Base-by-base conservation (phyloP, 1,140 invertebrate genomes). In the Tigriopus japonicus region DNA sequence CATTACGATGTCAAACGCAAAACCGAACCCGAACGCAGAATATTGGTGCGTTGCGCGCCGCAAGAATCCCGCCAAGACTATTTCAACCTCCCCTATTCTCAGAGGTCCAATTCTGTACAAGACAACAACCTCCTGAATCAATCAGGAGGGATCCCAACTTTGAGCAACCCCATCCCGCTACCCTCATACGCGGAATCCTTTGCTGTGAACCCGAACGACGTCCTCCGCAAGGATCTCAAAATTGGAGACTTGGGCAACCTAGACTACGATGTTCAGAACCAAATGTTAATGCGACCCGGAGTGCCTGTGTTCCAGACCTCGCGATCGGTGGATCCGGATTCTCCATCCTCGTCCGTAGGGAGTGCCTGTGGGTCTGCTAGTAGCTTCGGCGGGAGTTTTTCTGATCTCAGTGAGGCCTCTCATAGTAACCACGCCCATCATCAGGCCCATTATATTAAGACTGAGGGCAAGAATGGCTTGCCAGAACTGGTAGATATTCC, bases 191-290 rank as follows among this genome's bases (percentile, higher is more conserved):
- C 14, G 35, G 55, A 58, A 23, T 17, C 40, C 13, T 58, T 58
- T 42, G 55, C 55, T 13, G 55, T 58, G 3, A 41, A 58, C 55
- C 55, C 55, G 17, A 58, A 58, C 42, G 55, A 58, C 35, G 41
- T 58, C 55, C 55, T 58, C 17, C 24, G 40, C 21, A 58, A 58
- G 55, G 28, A 41, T 14, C 15, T 24, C 24, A 15, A 15, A 6
- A 54, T 19, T 24, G 14, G 15, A 19, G 24, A 28, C 23, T 17
- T 19, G 15, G 14, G 14, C 6, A 54, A 54, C 24, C 7, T 21
- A 6, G 23, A 54, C 23, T 21, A 19, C 14, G n/a, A 15, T 51
- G n/a, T 40, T 17, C 17, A 58, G n/a, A 41, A 58, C n/a, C 42
- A 41, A 14, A 54, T 54, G 21, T 6, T 15, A 6, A 17, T 49